Conservation (phyloP, 2,888 invertebrate species). For the Hydriomena furcata region DNA sequence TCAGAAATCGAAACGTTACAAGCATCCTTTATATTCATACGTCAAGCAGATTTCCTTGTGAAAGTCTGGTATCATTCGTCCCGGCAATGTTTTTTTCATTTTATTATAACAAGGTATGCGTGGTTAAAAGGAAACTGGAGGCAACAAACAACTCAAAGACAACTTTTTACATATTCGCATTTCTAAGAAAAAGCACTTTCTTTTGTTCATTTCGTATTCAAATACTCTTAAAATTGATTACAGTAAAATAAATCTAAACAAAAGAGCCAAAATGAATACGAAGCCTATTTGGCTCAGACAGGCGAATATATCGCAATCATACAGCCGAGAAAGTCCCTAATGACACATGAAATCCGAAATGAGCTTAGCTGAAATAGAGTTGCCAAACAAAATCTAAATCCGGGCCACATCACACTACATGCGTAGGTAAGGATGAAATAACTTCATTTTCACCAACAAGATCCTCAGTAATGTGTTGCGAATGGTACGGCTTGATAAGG, state of each 20-base stretch:
- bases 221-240: not conserved
- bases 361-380: slow-evolving; percentile 52
- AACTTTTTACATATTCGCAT: too few relatives aligned
- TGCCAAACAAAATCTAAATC: slow-evolving; percentile 56
- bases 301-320: slow-evolving; percentile 37
- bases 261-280: slow-evolving; percentile 19
- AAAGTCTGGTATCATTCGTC: too few relatives aligned
- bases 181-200: not conserved
- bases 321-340: slow-evolving; percentile 48
- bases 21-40: too few relatives aligned
- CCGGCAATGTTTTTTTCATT: too few relatives aligned
- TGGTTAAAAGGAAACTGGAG: too few relatives aligned
- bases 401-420: slow-evolving; percentile 44
- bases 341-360: slow-evolving; percentile 52
- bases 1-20: too few relatives aligned
- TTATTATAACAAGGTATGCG: too few relatives aligned
- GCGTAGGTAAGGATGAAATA: slow-evolving; percentile 51
- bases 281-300: slow-evolving; percentile 18
- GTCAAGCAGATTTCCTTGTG: too few relatives aligned
- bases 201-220: not conserved
- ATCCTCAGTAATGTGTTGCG: slow-evolving; percentile 70
- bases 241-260: slow-evolving; percentile 2
- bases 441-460: slow-evolving; percentile 67
- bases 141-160: too few relatives aligned
- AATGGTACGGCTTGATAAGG: slow-evolving; percentile 77